These are phyloP conservation scores for Steinernema scapterisci DNA, from an alignment of 2,888 invertebrate genomes.

Conservation along the genomic window DNA sequence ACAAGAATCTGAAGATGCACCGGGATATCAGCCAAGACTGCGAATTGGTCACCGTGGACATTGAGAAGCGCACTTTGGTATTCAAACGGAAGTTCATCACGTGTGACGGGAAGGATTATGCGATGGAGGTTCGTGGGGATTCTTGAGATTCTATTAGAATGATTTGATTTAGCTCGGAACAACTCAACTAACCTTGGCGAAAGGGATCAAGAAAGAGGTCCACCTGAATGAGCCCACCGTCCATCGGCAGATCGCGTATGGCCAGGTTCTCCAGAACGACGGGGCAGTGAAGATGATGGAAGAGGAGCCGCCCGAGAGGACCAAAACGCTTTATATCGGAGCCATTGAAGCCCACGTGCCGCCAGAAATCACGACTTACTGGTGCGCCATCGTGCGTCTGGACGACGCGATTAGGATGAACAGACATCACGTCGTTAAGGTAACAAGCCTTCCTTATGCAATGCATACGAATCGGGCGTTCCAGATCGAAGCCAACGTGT, in stretches of 20 bases:
- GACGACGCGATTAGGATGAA: conserved; percentile 74
- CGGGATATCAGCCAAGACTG: conserved; percentile 60
- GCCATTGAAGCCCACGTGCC: conserved; percentile 75
- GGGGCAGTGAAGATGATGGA: conserved; percentile 57
- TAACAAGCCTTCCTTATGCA: conserved; percentile 55
- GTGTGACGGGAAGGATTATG: conserved; percentile 64
- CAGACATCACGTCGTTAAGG: conserved; percentile 79
- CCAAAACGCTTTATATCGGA: conserved; percentile 38
- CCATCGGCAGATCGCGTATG: conserved; percentile 68
- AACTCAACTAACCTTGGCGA: conserved; percentile 68
- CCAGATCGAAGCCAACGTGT: conserved; percentile 85
- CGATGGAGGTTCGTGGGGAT: conserved; percentile 52
- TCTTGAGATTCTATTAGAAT: conserved; percentile 37
- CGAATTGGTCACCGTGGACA: conserved; percentile 36
- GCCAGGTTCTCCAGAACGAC: conserved; percentile 54
- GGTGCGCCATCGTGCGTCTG: conserved; percentile 86
- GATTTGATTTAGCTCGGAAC: conserved; percentile 69
- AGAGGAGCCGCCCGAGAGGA: conserved; percentile 36
- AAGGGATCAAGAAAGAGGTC: conserved; percentile 40
- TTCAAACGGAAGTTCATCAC: conserved; percentile 58
- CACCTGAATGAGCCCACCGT: conserved; percentile 47
- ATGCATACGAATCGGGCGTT: conserved; percentile 42
- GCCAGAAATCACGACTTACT: conserved; percentile 87
- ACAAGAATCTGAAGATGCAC: conserved; percentile 42
- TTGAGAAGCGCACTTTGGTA: conserved; percentile 35